A percentile compares a stretch with the other conserved stretches of the same genome.
phyloP scores from a whole-genome alignment of 1,140 invertebrate species.

The Drosophila burlai region DNA sequence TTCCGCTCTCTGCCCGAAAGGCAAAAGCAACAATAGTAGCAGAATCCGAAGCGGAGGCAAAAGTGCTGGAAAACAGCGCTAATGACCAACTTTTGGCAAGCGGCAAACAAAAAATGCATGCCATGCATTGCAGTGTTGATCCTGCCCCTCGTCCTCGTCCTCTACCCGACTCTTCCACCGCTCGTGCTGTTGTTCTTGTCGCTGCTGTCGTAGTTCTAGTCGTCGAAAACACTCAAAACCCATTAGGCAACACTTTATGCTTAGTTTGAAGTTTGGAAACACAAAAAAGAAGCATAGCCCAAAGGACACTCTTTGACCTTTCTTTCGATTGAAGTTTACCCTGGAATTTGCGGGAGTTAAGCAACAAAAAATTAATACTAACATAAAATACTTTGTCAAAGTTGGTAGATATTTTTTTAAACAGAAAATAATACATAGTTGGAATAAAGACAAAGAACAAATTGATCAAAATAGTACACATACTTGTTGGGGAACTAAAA shows the following conservation, averaged over 20 bases:
- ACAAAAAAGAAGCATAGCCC: slow-evolving; percentile 18
- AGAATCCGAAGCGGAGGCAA: slow-evolving; percentile 18
- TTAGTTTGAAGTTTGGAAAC: slow-evolving; percentile 76
- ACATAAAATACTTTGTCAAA: background rate
- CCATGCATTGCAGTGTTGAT: slow-evolving; percentile 67
- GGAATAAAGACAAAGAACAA: too few species aligned
- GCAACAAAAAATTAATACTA: background rate
- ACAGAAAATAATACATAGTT: too few species aligned
- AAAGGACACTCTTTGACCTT: background rate
- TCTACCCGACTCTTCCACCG: background rate
- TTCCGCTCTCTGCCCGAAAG: slow-evolving; percentile 38
- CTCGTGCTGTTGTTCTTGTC: slow-evolving; percentile 22
- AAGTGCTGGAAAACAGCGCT: slow-evolving; percentile 62
- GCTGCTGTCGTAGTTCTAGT: slow-evolving; percentile 54
- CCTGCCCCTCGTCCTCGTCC: slow-evolving; percentile 9
- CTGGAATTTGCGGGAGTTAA: background rate
- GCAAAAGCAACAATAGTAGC: slow-evolving; percentile 42
- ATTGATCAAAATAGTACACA: background rate
- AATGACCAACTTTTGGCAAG: slow-evolving; percentile 78
- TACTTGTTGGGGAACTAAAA: background rate
- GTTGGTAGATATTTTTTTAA: background rate
- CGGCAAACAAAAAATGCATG: slow-evolving; percentile 59
- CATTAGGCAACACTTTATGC: slow-evolving; percentile 83
- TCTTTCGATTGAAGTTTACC: background rate
- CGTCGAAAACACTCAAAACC: slow-evolving; percentile 82